phyloP scores from a whole-genome alignment of 2,888 invertebrate species.

The Tinea pellionella region DNA sequence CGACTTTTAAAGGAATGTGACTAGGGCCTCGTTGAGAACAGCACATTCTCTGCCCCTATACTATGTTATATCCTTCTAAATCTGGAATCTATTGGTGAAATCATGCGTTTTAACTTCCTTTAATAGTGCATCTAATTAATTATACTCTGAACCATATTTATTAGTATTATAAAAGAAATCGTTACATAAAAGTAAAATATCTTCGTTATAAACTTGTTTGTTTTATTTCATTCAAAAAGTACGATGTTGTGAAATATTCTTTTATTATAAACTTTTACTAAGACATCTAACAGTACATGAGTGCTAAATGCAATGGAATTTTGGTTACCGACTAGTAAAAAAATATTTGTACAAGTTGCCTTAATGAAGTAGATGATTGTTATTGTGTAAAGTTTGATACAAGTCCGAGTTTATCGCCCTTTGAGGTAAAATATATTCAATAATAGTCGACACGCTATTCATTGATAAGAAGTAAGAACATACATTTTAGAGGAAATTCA shows the following conservation, averaged over 20 bases:
- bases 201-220: not conserved
- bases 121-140: not conserved
- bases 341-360: not conserved
- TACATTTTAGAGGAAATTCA: not conserved
- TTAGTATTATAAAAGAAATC: not conserved
- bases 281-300: not conserved
- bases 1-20: conserved; percentile 14
- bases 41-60: not conserved
- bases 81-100: conserved; percentile 6
- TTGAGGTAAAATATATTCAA: not conserved
- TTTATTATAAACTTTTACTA: not conserved
- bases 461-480: too few relatives aligned
- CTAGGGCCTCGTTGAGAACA: conserved; percentile 10
- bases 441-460: not conserved
- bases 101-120: not conserved
- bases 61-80: not conserved
- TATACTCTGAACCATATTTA: not conserved
- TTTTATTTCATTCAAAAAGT: not conserved
- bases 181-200: not conserved
- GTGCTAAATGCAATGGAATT: conserved; percentile 8
- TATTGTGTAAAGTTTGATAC: not conserved
- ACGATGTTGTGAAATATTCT: not conserved
- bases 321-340: not conserved
- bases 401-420: not conserved
- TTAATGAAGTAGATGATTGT: not conserved